phyloP scores from a whole-genome alignment of 2,888 invertebrate species.

The Drosophila multiciliata region DNA sequence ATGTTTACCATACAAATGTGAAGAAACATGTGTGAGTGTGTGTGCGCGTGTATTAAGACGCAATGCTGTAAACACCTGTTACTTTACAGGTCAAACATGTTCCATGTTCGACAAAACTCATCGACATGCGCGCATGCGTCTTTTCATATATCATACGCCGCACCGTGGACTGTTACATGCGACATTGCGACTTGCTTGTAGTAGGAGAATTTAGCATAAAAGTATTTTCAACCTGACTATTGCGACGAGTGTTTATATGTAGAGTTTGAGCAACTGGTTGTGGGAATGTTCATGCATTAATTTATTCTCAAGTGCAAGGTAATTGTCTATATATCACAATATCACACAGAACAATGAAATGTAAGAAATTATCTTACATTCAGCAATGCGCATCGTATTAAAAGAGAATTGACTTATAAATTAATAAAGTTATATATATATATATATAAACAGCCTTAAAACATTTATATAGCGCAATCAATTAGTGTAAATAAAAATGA shows the following conservation, averaged over 20 bases:
- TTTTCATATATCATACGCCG: slow-evolving; percentile 19
- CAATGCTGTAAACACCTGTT: slow-evolving; percentile 55
- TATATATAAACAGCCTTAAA: not conserved
- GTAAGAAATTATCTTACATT: not conserved
- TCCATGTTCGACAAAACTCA: slow-evolving; percentile 36
- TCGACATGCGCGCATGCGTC: slow-evolving; percentile 59
- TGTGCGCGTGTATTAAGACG: slow-evolving; percentile 2
- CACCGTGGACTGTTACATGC: slow-evolving; percentile 36
- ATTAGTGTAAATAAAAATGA: not conserved
- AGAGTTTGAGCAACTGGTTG: not conserved
- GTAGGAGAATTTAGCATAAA: not conserved
- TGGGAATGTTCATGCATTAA: not conserved
- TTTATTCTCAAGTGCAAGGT: not conserved
- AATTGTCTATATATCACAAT: slow-evolving; percentile 6
- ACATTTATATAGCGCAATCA: not conserved
- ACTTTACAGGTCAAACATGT: slow-evolving; percentile 64
- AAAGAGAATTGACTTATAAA: not conserved
- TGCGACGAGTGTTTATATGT: not conserved
- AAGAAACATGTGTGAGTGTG: slow-evolving; percentile 9
- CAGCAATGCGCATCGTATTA: not conserved
- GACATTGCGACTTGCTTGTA: not conserved
- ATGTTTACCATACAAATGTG: slow-evolving; percentile 36
- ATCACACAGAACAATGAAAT: not conserved
- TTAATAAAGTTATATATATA: not conserved
- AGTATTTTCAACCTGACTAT: not conserved